Evolutionary conservation across 1,140 invertebrate species (phyloP).

Genomic region (Ostrea edulis): DNA sequence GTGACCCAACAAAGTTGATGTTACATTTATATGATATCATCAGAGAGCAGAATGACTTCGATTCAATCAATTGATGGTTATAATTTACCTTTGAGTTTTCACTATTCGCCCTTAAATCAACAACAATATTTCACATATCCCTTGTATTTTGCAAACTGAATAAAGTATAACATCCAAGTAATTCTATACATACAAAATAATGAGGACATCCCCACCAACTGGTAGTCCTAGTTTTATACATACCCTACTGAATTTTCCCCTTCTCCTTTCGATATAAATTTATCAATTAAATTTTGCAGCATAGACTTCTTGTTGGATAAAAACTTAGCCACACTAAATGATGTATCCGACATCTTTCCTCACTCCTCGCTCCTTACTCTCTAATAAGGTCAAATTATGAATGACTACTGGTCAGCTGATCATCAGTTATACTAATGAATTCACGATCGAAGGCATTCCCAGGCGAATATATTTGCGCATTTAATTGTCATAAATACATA

Average conservation of each 20-base stretch:
- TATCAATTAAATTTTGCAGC: conserved; percentile 20
- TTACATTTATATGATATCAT: too few species aligned
- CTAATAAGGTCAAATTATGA: conserved; percentile 37
- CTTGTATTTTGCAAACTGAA: too few species aligned
- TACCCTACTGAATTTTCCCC: conserved; percentile 22
- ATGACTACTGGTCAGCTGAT: conserved; percentile 21
- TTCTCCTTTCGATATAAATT: conserved; percentile 19
- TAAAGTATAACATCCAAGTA: too few species aligned
- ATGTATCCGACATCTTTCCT: conserved; percentile 7
- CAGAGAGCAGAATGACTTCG: too few species aligned
- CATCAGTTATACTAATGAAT: conserved; percentile 26
- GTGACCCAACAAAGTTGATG: too few species aligned
- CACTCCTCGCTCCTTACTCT: not conserved
- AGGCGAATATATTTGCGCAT: not conserved
- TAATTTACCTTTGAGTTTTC: too few species aligned
- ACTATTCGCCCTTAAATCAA: too few species aligned
- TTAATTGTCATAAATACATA: conserved; percentile 10
- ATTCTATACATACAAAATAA: not conserved
- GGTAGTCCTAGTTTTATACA: not conserved
- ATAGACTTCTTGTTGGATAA: conserved; percentile 20
- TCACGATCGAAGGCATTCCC: not conserved
- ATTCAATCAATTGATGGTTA: too few species aligned
- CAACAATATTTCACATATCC: too few species aligned
- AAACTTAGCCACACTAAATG: conserved; percentile 21
- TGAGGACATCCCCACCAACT: not conserved